These are phyloP conservation scores for Tangara arthus DNA, from an alignment of 2,797 vertebrate species.

Conservation along the genomic window DNA sequence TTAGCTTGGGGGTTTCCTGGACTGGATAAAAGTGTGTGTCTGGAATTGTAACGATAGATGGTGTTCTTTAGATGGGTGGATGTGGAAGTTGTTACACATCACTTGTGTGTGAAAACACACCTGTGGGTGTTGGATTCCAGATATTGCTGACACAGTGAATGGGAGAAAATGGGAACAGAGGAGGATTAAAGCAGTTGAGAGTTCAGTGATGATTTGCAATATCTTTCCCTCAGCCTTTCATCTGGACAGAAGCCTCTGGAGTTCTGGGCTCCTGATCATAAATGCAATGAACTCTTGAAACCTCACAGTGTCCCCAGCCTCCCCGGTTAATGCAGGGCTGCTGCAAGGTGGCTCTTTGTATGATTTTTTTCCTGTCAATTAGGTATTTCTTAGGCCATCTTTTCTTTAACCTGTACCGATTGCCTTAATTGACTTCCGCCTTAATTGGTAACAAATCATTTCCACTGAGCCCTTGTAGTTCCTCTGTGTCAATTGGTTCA, in stretches of 20 bases:
- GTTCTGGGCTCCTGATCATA: neutral
- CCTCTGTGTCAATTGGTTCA: conserved; percentile 9
- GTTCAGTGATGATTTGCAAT: neutral
- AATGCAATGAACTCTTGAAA: neutral
- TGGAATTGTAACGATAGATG: neutral
- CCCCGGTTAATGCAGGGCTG: neutral
- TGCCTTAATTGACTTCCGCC: conserved; percentile 65
- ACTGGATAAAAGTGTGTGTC: neutral
- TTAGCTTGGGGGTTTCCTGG: neutral
- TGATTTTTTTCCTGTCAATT: conserved; percentile 14
- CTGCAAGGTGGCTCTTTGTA: neutral
- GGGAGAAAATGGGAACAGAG: neutral
- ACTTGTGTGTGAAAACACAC: neutral
- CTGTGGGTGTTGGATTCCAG: neutral
- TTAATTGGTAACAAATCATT: conserved; percentile 68
- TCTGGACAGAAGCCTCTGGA: neutral
- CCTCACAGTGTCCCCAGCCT: neutral
- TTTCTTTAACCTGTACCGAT: conserved; percentile 61
- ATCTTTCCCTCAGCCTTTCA: neutral
- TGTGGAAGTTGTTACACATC: neutral
- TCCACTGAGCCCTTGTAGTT: conserved; percentile 43
- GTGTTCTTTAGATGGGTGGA: neutral
- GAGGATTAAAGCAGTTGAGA: neutral
- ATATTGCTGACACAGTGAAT: neutral
- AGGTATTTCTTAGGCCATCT: conserved; percentile 55